Evolutionary conservation across 2,888 invertebrate genomes (phyloP).

Genomic region (Pegoplata infirma): DNA sequence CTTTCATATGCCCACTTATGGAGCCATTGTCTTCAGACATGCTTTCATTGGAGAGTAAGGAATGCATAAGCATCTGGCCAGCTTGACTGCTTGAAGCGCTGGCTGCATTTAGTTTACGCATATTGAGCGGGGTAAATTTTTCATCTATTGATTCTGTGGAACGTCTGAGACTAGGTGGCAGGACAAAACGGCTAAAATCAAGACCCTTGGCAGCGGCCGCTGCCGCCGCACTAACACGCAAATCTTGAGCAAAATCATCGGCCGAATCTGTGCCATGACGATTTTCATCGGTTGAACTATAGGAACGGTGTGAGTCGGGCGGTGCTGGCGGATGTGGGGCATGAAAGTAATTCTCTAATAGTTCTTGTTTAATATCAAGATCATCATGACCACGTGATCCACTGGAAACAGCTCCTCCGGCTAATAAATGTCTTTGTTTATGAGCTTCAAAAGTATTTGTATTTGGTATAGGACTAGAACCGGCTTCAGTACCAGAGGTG

Average conservation of each 20-base stretch:
- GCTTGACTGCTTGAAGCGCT: constrained; percentile 63
- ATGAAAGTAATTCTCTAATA: constrained; percentile 73
- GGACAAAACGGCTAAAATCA: constrained; percentile 71
- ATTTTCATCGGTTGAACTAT: constrained; percentile 74
- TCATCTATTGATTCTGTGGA: constrained; percentile 67
- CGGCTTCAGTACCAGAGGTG: constrained; percentile 62
- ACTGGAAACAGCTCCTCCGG: constrained; percentile 63
- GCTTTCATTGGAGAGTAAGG: constrained; percentile 71
- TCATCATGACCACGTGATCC: constrained; percentile 68
- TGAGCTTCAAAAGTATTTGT: constrained; percentile 72
- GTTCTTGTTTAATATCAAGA: constrained; percentile 74
- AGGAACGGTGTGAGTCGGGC: constrained; percentile 75
- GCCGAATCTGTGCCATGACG: constrained; percentile 66
- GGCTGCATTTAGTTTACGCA: constrained; percentile 70
- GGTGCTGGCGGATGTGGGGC: constrained; percentile 71
- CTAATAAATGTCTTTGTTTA: constrained; percentile 69
- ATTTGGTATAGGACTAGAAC: constrained; percentile 74
- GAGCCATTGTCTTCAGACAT: constrained; percentile 71
- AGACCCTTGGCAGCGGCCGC: constrained; percentile 68
- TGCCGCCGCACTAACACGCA: constrained; percentile 72
- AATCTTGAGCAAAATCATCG: constrained; percentile 75
- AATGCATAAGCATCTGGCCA: constrained; percentile 73
- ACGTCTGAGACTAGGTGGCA: constrained; percentile 69
- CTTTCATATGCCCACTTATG: constrained; percentile 64
- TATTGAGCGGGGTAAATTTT: constrained; percentile 71